Conservation (phyloP, 2,888 invertebrate genomes). For the Taphrorychus bicolor region DNA sequence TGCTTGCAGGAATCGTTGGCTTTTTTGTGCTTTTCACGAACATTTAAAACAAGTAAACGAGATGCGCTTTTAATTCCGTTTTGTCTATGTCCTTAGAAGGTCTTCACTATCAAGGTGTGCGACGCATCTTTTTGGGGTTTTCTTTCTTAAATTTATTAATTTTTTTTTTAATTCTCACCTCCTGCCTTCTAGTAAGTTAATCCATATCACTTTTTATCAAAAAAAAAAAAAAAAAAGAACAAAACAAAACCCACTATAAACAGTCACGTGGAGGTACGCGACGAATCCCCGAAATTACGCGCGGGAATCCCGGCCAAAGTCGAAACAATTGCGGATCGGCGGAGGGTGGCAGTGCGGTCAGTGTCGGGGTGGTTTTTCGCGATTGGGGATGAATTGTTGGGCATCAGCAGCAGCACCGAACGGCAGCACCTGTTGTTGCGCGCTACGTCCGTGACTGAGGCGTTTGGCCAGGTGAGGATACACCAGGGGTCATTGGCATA, state of each 20-base stretch:
- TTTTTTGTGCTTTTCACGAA: no score
- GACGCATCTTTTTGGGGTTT: no score
- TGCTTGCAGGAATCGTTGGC: no score
- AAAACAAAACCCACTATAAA: constrained; percentile 4
- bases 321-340: background rate
- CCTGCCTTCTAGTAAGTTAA: no score
- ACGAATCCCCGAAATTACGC: background rate
- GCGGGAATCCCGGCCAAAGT: background rate
- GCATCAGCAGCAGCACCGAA: constrained; percentile 28
- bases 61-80: no score
- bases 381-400: constrained; percentile 6
- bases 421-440: constrained; percentile 59
- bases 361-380: constrained; percentile 17
- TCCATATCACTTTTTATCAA: no score
- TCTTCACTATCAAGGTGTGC: no score
- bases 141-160: no score
- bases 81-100: no score
- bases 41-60: no score
- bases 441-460: constrained; percentile 58
- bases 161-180: no score
- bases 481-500: constrained; percentile 59
- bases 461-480: constrained; percentile 58
- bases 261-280: background rate
- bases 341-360: background rate
- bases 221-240: background rate